Percentiles rank a stretch among this genome's conserved stretches.
Evolutionary conservation across 2,888 invertebrate species (phyloP).

Genomic region (Diplolepis rosae): DNA sequence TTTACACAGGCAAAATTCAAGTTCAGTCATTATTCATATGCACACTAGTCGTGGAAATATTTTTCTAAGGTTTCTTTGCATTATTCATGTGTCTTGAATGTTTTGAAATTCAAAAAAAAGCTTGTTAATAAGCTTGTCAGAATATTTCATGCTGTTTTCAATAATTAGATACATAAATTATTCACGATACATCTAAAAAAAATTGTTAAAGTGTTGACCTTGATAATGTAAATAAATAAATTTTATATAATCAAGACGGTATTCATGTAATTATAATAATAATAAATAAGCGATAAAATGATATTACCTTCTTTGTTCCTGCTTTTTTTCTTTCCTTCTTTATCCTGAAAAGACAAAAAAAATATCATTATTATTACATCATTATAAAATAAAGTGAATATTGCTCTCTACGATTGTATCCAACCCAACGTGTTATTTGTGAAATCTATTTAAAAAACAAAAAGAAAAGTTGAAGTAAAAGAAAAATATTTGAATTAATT

Average conservation of each 20-base stretch:
- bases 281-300: not conserved
- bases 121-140: not conserved
- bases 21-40: not conserved
- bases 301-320: constrained; percentile 90
- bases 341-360: constrained; percentile 80
- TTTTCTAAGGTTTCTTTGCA: not conserved
- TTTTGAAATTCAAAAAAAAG: not conserved
- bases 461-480: not conserved
- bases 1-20: not conserved
- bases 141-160: not conserved
- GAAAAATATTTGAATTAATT: not conserved
- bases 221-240: not conserved
- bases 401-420: not conserved
- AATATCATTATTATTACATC: constrained; percentile 2
- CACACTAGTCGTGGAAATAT: not conserved
- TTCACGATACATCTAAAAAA: not conserved
- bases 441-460: not conserved
- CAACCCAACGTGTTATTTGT: constrained; percentile 13
- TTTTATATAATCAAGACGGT: too few species aligned
- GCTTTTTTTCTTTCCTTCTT: constrained; percentile 89
- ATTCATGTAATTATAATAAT: not conserved
- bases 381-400: not conserved
- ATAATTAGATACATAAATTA: not conserved
- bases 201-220: not conserved
- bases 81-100: not conserved